Conservation (phyloP, 2,888 invertebrate genomes). For the Gerris lacustris region DNA sequence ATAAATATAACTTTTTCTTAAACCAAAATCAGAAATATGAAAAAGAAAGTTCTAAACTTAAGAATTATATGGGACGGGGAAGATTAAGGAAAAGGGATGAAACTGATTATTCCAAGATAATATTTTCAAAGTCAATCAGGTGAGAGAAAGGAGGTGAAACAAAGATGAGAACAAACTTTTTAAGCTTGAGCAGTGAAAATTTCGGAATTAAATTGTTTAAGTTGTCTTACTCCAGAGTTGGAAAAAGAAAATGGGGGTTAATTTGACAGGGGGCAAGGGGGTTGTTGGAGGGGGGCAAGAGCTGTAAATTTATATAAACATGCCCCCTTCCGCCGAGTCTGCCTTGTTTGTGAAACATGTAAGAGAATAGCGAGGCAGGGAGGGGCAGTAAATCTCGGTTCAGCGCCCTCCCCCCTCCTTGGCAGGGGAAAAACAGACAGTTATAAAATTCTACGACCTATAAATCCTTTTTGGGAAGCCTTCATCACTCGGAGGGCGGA, state of each 20-base stretch:
- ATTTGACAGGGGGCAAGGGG: neutral
- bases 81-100: too few species aligned
- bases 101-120: neutral
- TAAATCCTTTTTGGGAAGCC: neutral
- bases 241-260: neutral
- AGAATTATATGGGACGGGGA: too few species aligned
- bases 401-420: neutral
- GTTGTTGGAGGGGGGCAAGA: neutral
- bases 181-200: neutral
- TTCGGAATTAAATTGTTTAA: conserved; percentile 2
- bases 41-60: too few species aligned
- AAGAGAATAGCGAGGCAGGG: neutral
- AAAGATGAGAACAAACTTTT: neutral
- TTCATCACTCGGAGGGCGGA: too few species aligned
- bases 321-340: neutral
- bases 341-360: neutral
- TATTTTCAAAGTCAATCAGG: neutral
- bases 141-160: neutral
- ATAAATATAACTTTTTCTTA: too few species aligned
- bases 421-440: neutral
- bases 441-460: conserved; percentile 5
- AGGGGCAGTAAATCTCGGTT: neutral
- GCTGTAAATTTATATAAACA: conserved; percentile 5
- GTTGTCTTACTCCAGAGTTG: neutral
- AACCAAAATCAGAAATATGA: too few species aligned